Evolutionary conservation across 2,888 invertebrate species (phyloP).

Genomic region (Sinopyrophorus schimmeli): DNA sequence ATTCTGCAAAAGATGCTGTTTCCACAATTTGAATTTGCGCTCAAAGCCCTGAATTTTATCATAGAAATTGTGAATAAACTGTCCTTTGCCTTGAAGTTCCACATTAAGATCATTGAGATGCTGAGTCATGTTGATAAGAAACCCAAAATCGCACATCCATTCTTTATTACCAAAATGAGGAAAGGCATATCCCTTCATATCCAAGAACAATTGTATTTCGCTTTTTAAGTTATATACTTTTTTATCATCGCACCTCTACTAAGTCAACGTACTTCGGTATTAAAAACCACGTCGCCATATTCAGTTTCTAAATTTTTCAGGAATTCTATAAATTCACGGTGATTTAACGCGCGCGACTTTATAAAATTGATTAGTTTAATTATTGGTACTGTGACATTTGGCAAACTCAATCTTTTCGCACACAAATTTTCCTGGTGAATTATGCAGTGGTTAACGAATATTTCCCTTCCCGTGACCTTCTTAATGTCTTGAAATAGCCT

Average conservation of each 20-base stretch:
- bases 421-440: conserved; percentile 37
- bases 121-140: conserved; percentile 19
- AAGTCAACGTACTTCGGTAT: conserved; percentile 32
- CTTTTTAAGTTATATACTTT: conserved; percentile 20
- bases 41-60: conserved; percentile 20
- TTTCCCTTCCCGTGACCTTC: too few relatives aligned
- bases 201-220: conserved; percentile 16
- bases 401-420: conserved; percentile 30
- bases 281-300: conserved; percentile 32
- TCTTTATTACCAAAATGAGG: conserved; percentile 16
- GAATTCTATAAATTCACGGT: conserved; percentile 36
- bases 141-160: conserved; percentile 28
- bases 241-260: conserved; percentile 27
- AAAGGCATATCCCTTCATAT: conserved; percentile 16
- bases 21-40: conserved; percentile 23
- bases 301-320: conserved; percentile 27
- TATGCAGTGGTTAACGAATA: conserved; percentile 36
- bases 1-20: conserved; percentile 19
- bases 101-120: conserved; percentile 23
- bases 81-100: conserved; percentile 19
- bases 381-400: conserved; percentile 27
- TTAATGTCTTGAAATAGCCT: too few relatives aligned
- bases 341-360: conserved; percentile 36
- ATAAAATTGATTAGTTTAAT: conserved; percentile 36
- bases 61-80: conserved; percentile 18